Evolutionary conservation across 2,113 vertebrate genomes (phyloP).

Genomic region (Todiramphus chloris): DNA sequence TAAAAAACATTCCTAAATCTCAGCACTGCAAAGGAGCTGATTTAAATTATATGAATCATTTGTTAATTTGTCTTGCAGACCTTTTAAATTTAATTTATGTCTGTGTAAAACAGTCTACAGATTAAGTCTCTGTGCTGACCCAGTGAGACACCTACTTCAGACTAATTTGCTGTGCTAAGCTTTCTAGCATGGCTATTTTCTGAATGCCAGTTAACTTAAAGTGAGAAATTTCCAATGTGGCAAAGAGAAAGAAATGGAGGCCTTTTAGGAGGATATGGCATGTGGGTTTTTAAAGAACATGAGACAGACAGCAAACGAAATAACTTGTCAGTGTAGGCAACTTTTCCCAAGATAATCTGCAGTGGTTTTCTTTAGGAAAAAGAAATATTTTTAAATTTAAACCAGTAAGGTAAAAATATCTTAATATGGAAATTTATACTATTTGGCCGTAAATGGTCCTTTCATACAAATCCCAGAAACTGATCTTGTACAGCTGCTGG

Average conservation of each 20-base stretch:
- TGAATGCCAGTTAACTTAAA: neutral
- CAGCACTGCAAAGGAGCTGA: neutral
- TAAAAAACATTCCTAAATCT: neutral
- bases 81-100: conserved; percentile 7
- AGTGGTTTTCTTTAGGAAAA: neutral
- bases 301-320: conserved; percentile 20
- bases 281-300: neutral
- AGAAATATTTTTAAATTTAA: neutral
- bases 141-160: neutral
- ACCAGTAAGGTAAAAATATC: neutral
- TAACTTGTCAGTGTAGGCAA: neutral
- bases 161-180: neutral
- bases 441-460: neutral
- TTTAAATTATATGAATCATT: neutral
- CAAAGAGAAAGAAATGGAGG: neutral
- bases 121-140: neutral
- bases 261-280: neutral
- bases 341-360: neutral
- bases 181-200: neutral
- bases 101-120: neutral
- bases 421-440: neutral
- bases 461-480: neutral
- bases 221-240: neutral
- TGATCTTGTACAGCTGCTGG: neutral
- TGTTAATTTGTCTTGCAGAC: neutral